Evolutionary conservation across 1,140 invertebrate species (phyloP), one percentile per base, ranked within the genome.

Genomic region (Monochamus saltuarius): DNA sequence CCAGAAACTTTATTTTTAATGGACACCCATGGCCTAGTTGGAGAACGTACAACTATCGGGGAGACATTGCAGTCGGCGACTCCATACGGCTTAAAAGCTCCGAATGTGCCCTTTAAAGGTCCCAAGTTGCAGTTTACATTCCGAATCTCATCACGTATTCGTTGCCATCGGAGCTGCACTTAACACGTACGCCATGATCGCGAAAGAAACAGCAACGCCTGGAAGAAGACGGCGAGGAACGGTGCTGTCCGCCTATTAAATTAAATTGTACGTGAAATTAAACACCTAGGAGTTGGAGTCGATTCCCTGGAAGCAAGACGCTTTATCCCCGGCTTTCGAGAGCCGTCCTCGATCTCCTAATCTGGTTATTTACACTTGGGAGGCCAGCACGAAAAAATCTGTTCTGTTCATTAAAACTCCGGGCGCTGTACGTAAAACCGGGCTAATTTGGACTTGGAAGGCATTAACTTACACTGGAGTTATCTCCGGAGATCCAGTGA

Each of bases 251-350:
- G 36, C 37, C 51, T 40, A 22, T 40, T 53, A 40, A 53, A 53
- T 53, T 53, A 53, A 53, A 53, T 53, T 38, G 51, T 42, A 53
- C 51, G 51, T 53, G 51, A 53, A 53, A 53, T 53, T 53, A 29
- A 53, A 53, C 51, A 53, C 51, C 51, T 53, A 17, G n/a, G n/a
- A 53, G 51, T 53, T n/a, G 40, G 16, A 38, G 38, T 53, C n/a
- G 51, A 40, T 53, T 53, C 22, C 22, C 22, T 29, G 6, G 22
- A 29, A 29, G 22, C 22, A 29, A 6, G 22, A 29, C 22, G 22
- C 22, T 53, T 36, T 53, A 14, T 17, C 35, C 37, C 16, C 14
- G 14, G 17, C 10, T 38, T 53, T 16, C 51, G 51, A 16, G 51
- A 46, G 22, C 39, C 43, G 43, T 8, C 43, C 22, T 6, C 22